Percentiles rank a stretch among this genome's conserved stretches.
phyloP scores from a whole-genome alignment of 2,888 invertebrate genomes.

The Acanthosoma haemorrhoidale region DNA sequence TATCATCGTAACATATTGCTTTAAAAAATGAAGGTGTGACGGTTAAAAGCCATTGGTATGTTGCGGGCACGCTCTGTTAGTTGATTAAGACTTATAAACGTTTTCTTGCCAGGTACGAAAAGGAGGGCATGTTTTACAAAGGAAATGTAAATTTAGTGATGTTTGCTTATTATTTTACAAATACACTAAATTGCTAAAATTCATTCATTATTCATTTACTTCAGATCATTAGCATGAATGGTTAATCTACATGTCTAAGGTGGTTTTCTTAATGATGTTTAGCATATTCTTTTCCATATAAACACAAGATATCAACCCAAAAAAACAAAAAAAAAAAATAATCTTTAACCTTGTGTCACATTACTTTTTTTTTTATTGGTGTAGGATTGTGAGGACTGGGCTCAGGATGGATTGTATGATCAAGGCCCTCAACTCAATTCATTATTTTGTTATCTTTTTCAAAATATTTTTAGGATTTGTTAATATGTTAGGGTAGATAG shows the following conservation, averaged over 20 bases:
- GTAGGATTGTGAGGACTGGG: too few species aligned
- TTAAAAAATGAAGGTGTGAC: not conserved
- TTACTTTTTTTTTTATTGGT: too few species aligned
- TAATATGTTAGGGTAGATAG: too few species aligned
- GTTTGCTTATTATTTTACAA: not conserved
- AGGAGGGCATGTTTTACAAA: not conserved
- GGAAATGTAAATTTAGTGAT: not conserved
- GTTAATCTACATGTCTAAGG: not conserved
- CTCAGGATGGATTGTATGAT: too few species aligned
- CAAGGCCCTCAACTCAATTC: too few species aligned
- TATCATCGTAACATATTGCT: too few species aligned
- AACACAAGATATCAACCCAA: too few species aligned
- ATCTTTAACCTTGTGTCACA: too few species aligned
- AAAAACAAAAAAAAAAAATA: too few species aligned
- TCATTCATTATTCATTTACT: not conserved
- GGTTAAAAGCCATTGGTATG: not conserved
- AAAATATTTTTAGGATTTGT: too few species aligned
- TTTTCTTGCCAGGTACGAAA: not conserved
- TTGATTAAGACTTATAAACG: conserved; percentile 1
- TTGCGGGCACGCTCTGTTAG: not conserved
- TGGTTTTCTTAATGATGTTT: not conserved
- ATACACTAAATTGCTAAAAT: not conserved
- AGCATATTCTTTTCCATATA: not conserved
- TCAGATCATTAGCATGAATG: not conserved
- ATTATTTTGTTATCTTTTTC: too few species aligned